Evolutionary conservation across 2,888 invertebrate genomes (phyloP).

Genomic region (Morpho helenor): DNA sequence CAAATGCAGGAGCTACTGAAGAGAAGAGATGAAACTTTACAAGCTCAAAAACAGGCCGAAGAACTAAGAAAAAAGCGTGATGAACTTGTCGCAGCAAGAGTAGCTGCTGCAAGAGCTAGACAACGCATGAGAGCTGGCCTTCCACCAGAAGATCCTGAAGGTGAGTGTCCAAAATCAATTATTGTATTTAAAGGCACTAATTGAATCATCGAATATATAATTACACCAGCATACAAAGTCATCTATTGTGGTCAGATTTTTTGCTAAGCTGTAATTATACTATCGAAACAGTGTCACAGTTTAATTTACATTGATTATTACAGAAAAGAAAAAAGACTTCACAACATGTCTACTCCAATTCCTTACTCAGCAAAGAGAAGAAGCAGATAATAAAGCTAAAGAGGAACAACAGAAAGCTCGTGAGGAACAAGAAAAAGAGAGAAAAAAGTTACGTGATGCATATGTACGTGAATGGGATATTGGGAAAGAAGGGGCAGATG

Average conservation of each 20-base stretch:
- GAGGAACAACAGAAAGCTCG: constrained; percentile 54
- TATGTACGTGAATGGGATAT: constrained; percentile 86
- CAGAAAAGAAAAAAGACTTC: constrained; percentile 65
- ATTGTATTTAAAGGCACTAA: too few species aligned
- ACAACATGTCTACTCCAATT: constrained; percentile 62
- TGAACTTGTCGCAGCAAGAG: constrained; percentile 82
- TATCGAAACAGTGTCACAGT: too few species aligned
- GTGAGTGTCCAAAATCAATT: constrained; percentile 31
- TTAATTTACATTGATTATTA: constrained; percentile 24
- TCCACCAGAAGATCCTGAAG: constrained; percentile 81
- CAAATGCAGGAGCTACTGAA: constrained; percentile 90
- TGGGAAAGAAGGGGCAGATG: constrained; percentile 82
- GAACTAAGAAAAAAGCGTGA: constrained; percentile 81
- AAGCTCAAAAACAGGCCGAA: constrained; percentile 82
- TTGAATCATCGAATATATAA: too few species aligned
- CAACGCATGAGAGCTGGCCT: constrained; percentile 86
- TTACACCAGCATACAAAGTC: too few species aligned
- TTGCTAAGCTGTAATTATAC: too few species aligned
- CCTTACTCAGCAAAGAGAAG: constrained; percentile 68
- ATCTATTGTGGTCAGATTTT: too few species aligned
- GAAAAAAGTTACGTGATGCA: constrained; percentile 70
- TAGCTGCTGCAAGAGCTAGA: constrained; percentile 86
- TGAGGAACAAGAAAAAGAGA: constrained; percentile 64
- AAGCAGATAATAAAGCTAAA: constrained; percentile 64
- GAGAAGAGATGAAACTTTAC: constrained; percentile 84